These are phyloP conservation scores for Watsonalla cultraria DNA, from an alignment of 2,888 invertebrate genomes.

Conservation along the genomic window DNA sequence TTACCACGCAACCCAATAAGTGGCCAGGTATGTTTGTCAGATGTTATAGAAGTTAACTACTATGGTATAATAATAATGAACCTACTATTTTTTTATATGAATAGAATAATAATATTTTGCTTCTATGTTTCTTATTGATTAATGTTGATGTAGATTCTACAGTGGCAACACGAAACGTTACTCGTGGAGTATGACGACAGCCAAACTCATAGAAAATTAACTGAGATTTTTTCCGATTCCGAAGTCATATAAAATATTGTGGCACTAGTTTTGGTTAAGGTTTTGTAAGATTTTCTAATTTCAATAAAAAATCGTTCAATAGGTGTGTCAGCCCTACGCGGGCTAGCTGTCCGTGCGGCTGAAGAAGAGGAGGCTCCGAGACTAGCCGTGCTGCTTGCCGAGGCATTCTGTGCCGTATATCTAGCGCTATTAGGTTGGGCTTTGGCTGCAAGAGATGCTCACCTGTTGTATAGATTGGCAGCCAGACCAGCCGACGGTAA, in stretches of 20 bases:
- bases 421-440: conserved; percentile 96
- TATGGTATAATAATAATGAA: too few relatives aligned
- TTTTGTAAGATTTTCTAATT: too few relatives aligned
- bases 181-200: too few relatives aligned
- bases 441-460: conserved; percentile 94
- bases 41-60: neutral
- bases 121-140: too few relatives aligned
- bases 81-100: too few relatives aligned
- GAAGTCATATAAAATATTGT: too few relatives aligned
- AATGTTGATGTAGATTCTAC: too few relatives aligned
- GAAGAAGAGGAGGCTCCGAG: conserved; percentile 96
- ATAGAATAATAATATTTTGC: too few relatives aligned
- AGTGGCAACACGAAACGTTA: too few relatives aligned
- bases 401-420: conserved; percentile 96
- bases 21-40: conserved; percentile 84
- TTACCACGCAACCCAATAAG: conserved; percentile 91
- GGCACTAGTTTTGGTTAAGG: too few relatives aligned
- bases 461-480: conserved; percentile 91
- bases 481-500: conserved; percentile 88
- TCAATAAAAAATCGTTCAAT: neutral
- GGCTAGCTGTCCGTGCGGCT: conserved; percentile 93
- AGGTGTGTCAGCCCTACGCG: conserved; percentile 94
- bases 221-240: too few relatives aligned
- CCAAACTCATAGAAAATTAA: too few relatives aligned
- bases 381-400: conserved; percentile 92